Evolutionary conservation across 2,113 vertebrate genomes (phyloP).

Genomic region (Panurus biarmicus): DNA sequence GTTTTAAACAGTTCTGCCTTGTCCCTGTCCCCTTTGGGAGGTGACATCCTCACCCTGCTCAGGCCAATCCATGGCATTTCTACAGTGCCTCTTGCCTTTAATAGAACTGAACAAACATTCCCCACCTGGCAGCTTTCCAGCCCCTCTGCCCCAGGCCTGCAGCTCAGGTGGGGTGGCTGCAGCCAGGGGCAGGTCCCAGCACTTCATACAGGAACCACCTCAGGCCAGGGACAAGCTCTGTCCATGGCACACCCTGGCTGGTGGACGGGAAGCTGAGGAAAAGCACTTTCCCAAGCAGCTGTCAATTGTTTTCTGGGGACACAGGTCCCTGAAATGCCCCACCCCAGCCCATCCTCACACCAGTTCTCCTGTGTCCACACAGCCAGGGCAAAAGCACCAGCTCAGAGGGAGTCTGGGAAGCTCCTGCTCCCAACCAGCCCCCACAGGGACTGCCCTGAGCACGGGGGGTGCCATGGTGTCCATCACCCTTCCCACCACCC

Average conservation of each 20-base stretch:
- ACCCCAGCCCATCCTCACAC: too few relatives aligned
- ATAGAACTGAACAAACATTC: neutral
- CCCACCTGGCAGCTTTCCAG: neutral
- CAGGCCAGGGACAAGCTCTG: neutral
- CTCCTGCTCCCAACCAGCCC: neutral
- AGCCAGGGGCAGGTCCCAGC: neutral
- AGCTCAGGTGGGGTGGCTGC: accelerated
- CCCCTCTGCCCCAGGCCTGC: neutral
- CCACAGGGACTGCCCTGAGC: neutral
- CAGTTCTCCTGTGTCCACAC: neutral
- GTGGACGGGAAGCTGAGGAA: neutral
- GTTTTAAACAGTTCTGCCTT: neutral
- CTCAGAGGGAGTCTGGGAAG: neutral
- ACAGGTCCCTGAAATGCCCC: neutral
- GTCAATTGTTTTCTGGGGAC: accelerated
- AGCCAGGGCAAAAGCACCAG: neutral
- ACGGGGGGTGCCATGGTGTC: neutral
- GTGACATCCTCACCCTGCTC: neutral
- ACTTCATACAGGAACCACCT: neutral
- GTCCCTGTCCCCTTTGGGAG: neutral
- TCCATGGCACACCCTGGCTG: neutral
- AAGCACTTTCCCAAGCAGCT: neutral
- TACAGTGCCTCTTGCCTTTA: neutral
- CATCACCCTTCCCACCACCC: neutral
- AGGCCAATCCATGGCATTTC: neutral